Evolutionary conservation across 1,140 invertebrate species (phyloP).

Genomic region (Sycophaga agraensis): DNA sequence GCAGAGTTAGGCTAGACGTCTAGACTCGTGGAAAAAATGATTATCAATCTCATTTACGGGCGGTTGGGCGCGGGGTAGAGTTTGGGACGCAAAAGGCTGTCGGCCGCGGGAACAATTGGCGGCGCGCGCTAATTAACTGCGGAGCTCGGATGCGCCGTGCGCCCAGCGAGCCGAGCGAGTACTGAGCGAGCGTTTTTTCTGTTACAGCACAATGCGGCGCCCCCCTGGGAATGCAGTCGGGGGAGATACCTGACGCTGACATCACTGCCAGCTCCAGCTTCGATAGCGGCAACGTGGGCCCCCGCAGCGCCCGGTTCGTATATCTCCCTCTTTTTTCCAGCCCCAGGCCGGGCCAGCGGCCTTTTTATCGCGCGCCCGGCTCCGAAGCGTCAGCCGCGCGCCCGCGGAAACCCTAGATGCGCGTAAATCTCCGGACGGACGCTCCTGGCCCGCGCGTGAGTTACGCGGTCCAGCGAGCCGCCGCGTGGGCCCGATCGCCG

Average conservation of each 20-base stretch:
- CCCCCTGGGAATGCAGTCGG: slow-evolving; percentile 74
- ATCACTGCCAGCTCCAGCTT: slow-evolving; percentile 75
- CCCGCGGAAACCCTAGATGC: neutral
- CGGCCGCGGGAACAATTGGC: too few species aligned
- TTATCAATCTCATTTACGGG: slow-evolving; percentile 14
- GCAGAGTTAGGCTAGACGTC: too few species aligned
- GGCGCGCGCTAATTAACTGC: neutral
- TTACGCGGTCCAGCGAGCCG: neutral
- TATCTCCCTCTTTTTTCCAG: too few species aligned
- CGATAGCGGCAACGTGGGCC: slow-evolving; percentile 72
- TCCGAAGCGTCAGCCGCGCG: neutral
- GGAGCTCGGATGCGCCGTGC: too few species aligned
- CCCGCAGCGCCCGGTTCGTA: slow-evolving; percentile 61
- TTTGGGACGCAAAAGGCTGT: too few species aligned
- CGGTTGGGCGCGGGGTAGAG: too few species aligned
- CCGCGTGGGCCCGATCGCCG: neutral
- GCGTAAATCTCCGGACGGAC: slow-evolving; percentile 1
- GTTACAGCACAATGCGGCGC: slow-evolving; percentile 66
- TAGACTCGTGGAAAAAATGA: slow-evolving; percentile 10
- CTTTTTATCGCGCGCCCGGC: neutral
- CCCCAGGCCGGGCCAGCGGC: too few species aligned
- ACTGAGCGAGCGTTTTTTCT: too few species aligned
- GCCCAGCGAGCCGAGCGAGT: too few species aligned
- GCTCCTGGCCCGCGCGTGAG: neutral
- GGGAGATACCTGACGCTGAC: slow-evolving; percentile 68